phyloP scores from a whole-genome alignment of 2,113 vertebrate species.

The Setophaga kirtlandii region DNA sequence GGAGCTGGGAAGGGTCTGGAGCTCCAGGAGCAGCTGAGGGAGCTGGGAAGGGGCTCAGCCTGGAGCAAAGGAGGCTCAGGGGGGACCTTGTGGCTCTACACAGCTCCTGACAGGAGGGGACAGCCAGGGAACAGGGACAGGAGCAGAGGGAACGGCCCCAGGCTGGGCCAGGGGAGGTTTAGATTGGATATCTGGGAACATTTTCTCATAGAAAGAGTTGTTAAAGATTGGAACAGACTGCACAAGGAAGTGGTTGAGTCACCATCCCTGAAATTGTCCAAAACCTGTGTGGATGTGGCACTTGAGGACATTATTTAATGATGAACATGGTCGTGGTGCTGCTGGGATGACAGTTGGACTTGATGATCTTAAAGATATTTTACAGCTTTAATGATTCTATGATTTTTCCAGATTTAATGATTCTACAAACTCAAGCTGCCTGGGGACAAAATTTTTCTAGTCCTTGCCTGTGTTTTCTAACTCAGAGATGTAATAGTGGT shows the following conservation, averaged over 20 bases:
- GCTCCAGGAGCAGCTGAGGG: background rate
- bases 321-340: background rate
- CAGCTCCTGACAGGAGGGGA: background rate
- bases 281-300: background rate
- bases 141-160: background rate
- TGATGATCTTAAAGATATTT: background rate
- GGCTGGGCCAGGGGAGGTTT: rapidly evolving
- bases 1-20: background rate
- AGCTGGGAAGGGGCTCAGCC: background rate
- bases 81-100: background rate
- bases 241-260: background rate
- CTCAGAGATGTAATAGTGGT: background rate
- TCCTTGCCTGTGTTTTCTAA: background rate
- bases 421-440: background rate
- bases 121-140: background rate
- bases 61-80: background rate
- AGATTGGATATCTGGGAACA: rapidly evolving
- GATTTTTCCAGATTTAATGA: background rate
- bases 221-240: background rate
- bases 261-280: background rate
- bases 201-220: background rate
- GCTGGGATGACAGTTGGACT: background rate
- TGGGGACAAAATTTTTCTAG: background rate
- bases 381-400: background rate
- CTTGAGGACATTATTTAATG: background rate